Base-by-base conservation (phyloP, 1,140 invertebrate species). In the Paraescarpia echinospica region DNA sequence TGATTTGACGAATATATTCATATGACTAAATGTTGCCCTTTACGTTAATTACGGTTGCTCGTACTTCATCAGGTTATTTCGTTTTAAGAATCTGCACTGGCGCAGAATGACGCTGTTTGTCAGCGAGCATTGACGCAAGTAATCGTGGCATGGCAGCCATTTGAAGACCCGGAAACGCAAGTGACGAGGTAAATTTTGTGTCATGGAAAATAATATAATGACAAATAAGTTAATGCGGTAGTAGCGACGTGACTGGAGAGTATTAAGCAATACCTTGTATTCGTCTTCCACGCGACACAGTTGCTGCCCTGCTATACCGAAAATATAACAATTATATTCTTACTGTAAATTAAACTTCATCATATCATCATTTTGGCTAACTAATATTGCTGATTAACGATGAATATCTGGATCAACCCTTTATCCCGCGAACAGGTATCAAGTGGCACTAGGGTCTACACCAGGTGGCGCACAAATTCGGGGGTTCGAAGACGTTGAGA, bases 111-210 rank as follows among this genome's bases (percentile, higher is more conserved):
- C 59, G 59, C 59, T 12, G 59, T 77, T 77, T 90, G 90, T 90
- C 90, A 90, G n/a, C 9, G 90, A 41, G 34, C 90, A 22, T 22
- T 90, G 34, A 34, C 34, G 9, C 90, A 90, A 41, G 35, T 90
- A 9, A 90, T 90, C 18, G 90, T 90, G 22, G 90, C 90, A 18
- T 90, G 90, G 90, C 9, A 90, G 14, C 34, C 34, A 90, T 90
- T 90, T 31, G 27, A 34, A 0, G 90, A 90, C 35, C 90, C 90
- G 18, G 90, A 90, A 90, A 35, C 90, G n/a, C 2, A 90, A 41
- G 35, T 90, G 18, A 8, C 35, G 34, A 27, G 90, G 90, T 90
- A 90, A 90, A 90, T 77, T 2, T 27, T 41, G 41, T 41, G 41
- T 41, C 12, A 12, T 41, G 41, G 9, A 77, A 77, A 77, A 77